phyloP scores from a whole-genome alignment of 2,888 invertebrate species.

The Alentia gelatinosa region DNA sequence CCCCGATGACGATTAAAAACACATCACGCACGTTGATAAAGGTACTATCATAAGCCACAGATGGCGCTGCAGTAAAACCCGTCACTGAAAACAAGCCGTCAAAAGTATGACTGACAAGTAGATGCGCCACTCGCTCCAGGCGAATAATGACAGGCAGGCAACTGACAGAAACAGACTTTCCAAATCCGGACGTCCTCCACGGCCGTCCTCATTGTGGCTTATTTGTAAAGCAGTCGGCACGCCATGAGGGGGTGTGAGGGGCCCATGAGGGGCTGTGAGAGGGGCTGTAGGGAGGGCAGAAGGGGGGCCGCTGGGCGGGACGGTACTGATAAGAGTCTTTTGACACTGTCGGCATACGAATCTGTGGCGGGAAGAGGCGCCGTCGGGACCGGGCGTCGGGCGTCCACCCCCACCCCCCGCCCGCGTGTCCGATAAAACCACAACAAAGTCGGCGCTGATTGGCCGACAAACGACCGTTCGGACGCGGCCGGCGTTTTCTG shows the following conservation, averaged over 20 bases:
- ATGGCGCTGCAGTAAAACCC: too few species aligned
- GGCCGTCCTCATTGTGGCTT: neutral
- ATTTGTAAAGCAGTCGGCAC: constrained; percentile 1
- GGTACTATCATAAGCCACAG: too few species aligned
- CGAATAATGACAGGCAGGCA: neutral
- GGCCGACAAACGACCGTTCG: neutral
- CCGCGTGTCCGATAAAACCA: neutral
- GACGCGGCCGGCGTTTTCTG: neutral
- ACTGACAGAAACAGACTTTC: neutral
- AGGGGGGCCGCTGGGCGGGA: neutral
- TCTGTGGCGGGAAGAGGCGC: neutral
- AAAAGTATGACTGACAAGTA: neutral
- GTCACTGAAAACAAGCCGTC: neutral
- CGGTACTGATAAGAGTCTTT: neutral
- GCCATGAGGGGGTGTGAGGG: neutral
- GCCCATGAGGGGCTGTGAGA: neutral
- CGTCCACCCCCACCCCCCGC: neutral
- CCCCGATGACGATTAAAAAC: too few species aligned
- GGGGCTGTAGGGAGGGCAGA: neutral
- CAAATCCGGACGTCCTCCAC: neutral
- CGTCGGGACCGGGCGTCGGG: neutral
- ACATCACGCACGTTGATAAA: too few species aligned
- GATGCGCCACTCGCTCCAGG: neutral
- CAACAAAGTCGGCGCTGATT: neutral
- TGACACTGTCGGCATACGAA: constrained; percentile 4